Conservation (phyloP, 2,113 vertebrate genomes). For the Silurus glanis region DNA sequence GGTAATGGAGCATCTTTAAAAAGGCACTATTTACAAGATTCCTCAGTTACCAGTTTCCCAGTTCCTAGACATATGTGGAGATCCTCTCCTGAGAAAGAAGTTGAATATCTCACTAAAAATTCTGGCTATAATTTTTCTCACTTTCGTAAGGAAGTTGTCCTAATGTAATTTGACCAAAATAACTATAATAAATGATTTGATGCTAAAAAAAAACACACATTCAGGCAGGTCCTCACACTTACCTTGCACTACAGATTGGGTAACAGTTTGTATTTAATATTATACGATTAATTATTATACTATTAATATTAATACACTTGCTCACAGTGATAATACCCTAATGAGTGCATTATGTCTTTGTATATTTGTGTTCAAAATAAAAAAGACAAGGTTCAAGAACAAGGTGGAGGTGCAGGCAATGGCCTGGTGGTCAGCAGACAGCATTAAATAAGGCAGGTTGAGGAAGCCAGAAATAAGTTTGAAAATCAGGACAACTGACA, state of each 20-base stretch:
- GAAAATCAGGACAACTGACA: too few relatives aligned
- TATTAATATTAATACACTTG: too few relatives aligned
- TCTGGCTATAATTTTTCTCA: not conserved
- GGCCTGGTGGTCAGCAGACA: too few relatives aligned
- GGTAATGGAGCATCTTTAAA: not conserved
- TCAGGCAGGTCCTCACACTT: not conserved
- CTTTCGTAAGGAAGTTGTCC: not conserved
- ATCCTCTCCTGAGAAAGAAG: not conserved
- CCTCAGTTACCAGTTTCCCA: too few relatives aligned
- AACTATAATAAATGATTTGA: not conserved
- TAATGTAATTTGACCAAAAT: not conserved
- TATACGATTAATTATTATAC: not conserved
- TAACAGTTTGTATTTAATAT: not conserved
- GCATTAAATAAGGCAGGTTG: too few relatives aligned
- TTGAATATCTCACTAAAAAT: not conserved
- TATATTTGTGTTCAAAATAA: not conserved
- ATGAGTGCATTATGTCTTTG: not conserved
- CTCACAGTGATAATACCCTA: not conserved
- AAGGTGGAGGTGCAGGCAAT: too few relatives aligned
- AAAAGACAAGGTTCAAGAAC: too few relatives aligned
- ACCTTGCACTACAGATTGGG: not conserved
- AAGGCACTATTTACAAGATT: not conserved
- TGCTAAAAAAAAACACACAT: not conserved
- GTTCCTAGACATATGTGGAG: not conserved
- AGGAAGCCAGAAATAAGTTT: too few relatives aligned